phyloP scores from a whole-genome alignment of 2,797 vertebrate species.

The Enteromius radiatus region DNA sequence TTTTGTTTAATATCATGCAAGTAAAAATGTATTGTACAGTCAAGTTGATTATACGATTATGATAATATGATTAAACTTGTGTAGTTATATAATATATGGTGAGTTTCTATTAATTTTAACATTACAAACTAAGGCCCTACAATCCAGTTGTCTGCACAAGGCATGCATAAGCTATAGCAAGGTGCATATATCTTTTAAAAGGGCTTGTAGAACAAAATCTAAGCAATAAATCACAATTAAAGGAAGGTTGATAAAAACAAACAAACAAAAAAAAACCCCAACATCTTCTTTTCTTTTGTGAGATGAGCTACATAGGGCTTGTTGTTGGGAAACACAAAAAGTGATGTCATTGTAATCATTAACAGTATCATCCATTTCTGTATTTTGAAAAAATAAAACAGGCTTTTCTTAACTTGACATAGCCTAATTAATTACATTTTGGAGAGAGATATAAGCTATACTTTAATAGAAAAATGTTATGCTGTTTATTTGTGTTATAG shows the following conservation, averaged over 20 bases:
- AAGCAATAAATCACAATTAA: not conserved
- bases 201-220: not conserved
- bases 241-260: too few relatives aligned
- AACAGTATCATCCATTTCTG: not conserved
- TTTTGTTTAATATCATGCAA: too few relatives aligned
- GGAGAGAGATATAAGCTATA: too few relatives aligned
- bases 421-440: not conserved
- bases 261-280: too few relatives aligned
- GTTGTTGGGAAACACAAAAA: not conserved
- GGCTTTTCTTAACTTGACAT: not conserved
- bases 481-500: not conserved
- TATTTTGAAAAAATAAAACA: not conserved
- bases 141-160: not conserved
- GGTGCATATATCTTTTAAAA: not conserved
- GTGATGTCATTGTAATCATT: not conserved
- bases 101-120: too few relatives aligned
- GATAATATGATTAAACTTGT: too few relatives aligned
- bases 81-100: too few relatives aligned
- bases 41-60: too few relatives aligned
- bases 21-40: too few relatives aligned
- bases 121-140: not conserved
- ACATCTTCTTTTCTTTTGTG: too few relatives aligned
- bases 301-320: not conserved
- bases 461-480: not conserved
- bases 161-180: not conserved